These are phyloP conservation scores for Paradisaea rubra DNA, from an alignment of 2,113 vertebrate genomes.

Conservation along the genomic window DNA sequence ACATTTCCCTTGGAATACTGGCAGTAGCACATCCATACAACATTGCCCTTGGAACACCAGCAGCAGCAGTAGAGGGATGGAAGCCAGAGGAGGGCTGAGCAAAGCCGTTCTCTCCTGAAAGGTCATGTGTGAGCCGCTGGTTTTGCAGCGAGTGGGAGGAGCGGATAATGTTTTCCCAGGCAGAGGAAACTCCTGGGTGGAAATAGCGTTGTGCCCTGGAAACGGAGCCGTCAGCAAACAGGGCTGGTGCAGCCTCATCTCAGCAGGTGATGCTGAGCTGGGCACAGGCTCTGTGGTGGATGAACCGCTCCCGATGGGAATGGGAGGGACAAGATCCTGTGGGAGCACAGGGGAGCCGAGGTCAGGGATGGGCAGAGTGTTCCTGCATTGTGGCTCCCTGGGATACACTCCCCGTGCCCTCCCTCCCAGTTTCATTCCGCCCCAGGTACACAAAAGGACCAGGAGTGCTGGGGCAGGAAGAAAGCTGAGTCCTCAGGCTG, in stretches of 20 bases:
- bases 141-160: constrained; percentile 1
- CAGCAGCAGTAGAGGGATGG: background rate
- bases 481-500: background rate
- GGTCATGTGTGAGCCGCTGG: background rate
- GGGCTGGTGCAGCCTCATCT: background rate
- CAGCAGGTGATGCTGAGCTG: background rate
- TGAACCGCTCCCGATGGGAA: accelerated
- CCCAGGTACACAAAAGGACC: background rate
- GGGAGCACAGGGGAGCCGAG: background rate
- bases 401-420: too few relatives aligned
- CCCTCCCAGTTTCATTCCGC: background rate
- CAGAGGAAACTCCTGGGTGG: background rate
- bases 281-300: background rate
- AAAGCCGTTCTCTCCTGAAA: background rate
- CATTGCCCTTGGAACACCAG: background rate
- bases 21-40: background rate
- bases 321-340: background rate
- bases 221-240: background rate
- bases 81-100: background rate
- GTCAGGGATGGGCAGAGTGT: background rate
- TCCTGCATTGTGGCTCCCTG: accelerated
- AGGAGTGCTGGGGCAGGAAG: background rate
- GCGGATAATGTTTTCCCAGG: background rate
- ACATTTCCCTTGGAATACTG: background rate
- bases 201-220: background rate